Evolutionary conservation across 2,113 vertebrate genomes (phyloP), one percentile per base, ranked within the genome.

Genomic region (Chascanopsetta lugubris): DNA sequence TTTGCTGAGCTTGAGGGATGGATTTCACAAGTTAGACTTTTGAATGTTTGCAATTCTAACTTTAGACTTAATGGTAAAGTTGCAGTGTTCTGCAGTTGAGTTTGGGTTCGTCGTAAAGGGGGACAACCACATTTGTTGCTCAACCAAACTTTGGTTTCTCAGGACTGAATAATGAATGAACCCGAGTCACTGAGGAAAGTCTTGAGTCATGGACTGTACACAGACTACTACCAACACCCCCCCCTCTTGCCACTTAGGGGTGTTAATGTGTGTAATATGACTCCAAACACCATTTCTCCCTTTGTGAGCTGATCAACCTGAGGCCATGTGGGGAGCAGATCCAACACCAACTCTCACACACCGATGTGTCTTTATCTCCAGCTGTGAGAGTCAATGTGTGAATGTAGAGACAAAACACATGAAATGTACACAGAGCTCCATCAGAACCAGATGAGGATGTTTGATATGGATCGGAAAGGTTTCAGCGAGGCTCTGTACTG

Each of bases 151-250:
- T 63, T 40, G 49, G 67, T 65, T 64, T 85, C 53, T 51, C 59
- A 49, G 50, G 55, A 67, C 72, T 86, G 43, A 83, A 82, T 88
- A 84, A 86, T 85, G 59, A 86, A 81, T 82, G 68, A 54, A 55
- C 42, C 18, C 15, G 54, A 60, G 22, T 69, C 1, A 0, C 36
- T 47, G 49, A 79, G 54, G n/a, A n/a, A n/a, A n/a, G n/a, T n/a
- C n/a, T n/a, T n/a, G n/a, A n/a, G n/a, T n/a, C n/a, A n/a, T n/a
- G n/a, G n/a, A n/a, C n/a, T n/a, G n/a, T n/a, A 75, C 49, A 72
- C 60, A 57, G 65, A 34, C 70, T 58, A 38, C 25, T n/a, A n/a
- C n/a, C n/a, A n/a, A n/a, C n/a, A n/a, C n/a, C n/a, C n/a, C n/a
- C n/a, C n/a, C 61, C 50, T 56, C 61, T 73, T 38, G 69, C 56